Conservation (phyloP, 2,797 vertebrate genomes). For the Clarias fuscus region DNA sequence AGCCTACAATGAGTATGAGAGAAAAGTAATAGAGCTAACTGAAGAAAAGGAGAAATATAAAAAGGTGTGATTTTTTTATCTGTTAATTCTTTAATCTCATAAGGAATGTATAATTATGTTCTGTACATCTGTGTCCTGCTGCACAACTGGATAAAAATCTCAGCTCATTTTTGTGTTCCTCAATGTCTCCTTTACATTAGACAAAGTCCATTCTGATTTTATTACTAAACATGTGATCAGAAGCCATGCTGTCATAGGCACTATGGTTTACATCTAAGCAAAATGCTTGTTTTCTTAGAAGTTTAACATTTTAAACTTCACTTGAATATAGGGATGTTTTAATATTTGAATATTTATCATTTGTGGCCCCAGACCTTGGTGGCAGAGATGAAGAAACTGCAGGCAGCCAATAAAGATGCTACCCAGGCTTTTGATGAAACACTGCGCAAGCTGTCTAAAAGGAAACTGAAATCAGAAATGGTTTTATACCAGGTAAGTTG, state of each 20-base stretch:
- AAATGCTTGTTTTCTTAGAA: not conserved
- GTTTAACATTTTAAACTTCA: not conserved
- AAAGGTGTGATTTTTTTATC: slow-evolving; percentile 72
- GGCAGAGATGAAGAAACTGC: slow-evolving; percentile 85
- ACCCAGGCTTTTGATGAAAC: slow-evolving; percentile 82
- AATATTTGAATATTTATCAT: slow-evolving; percentile 7
- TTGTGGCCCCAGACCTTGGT: slow-evolving; percentile 75
- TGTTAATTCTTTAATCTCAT: not conserved
- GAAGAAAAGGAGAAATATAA: slow-evolving; percentile 87
- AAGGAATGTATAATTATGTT: not conserved
- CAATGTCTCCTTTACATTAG: not conserved
- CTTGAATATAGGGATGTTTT: not conserved
- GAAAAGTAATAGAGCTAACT: slow-evolving; percentile 81
- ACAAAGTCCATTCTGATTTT: not conserved
- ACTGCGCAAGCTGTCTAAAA: slow-evolving; percentile 82
- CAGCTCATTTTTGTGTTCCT: not conserved
- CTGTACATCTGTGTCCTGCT: not conserved
- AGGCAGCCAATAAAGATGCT: slow-evolving; percentile 78
- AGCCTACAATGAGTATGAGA: slow-evolving; percentile 80
- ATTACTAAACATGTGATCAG: not conserved
- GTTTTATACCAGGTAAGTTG: slow-evolving; percentile 84
- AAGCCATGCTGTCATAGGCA: not conserved
- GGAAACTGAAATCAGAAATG: slow-evolving; percentile 85
- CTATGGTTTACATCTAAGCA: not conserved
- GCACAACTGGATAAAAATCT: not conserved